Evolutionary conservation across 2,113 vertebrate species (phyloP), one percentile per base, ranked within the genome.

Genomic region (Scomber colias): DNA sequence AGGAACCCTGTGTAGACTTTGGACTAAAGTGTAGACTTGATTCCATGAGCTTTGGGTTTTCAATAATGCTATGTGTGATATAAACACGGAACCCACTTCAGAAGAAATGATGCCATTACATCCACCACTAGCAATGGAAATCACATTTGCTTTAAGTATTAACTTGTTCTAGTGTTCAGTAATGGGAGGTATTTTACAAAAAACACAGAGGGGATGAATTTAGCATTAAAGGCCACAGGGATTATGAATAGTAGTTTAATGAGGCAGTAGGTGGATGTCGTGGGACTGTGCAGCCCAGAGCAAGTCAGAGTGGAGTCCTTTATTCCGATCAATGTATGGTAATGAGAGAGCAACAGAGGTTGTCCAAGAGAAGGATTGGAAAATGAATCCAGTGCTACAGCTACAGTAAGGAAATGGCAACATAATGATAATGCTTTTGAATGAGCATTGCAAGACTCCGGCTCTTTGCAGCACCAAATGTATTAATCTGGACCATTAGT

Each of bases 271-370:
- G 81, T 86, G 68, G 78, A 87, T 83, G 79, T 77, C 17, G n/a
- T 68, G 71, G 88, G 84, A 83, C 79, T 61, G 48, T 64, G 65
- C 72, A 77, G 76, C 84, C 78, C 77, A 63, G 46, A 77, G 81
- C 49, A 24, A 80, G 79, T 85, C 60, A 49, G 78, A 87, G 82
- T 48, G n/a, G 40, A 89, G 71, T 79, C 84, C 77, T 84, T 91
- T 90, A 79, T 89, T 87, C 71, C 51, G 77, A 93, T 92, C 91
- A 81, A 93, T 93, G 87, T 70, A 88, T 89, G 87, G 63, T 90
- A 92, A 92, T 91, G 81, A 88, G 80, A 62, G 64, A 76, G 75
- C 68, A 77, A 77, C 71, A 46, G 77, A 81, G 75, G 70, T 79
- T 75, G 62, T 87, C 64, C 72, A 91, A 35, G 77, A 82, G 65